A percentile compares a stretch with the other conserved stretches of the same genome.
Evolutionary conservation across 2,797 vertebrate genomes (phyloP).

Genomic region (Emydoidea blandingii): DNA sequence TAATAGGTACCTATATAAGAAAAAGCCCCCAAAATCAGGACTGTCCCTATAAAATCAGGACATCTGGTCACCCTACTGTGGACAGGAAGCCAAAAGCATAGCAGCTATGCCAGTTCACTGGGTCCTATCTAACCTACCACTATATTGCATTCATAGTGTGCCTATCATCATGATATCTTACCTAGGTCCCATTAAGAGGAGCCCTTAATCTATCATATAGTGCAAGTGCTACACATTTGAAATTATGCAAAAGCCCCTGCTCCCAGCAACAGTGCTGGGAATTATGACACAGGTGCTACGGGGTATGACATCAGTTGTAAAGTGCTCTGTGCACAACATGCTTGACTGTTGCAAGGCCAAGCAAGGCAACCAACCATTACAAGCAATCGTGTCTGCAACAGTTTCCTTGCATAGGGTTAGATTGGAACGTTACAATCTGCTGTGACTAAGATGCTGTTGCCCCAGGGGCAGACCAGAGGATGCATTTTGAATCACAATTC

Average conservation of each 20-base stretch:
- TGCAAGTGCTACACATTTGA: neutral
- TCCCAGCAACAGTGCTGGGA: neutral
- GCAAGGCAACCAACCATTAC: rapidly evolving
- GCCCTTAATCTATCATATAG: neutral
- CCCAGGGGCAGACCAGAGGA: neutral
- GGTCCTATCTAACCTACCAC: neutral
- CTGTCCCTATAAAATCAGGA: too few species aligned
- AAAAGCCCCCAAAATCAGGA: too few species aligned
- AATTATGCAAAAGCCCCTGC: neutral
- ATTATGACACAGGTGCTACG: neutral
- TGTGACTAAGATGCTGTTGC: neutral
- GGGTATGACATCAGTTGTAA: neutral
- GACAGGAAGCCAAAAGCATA: neutral
- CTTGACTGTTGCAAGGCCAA: rapidly evolving
- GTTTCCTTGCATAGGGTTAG: neutral
- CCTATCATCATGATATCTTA: neutral
- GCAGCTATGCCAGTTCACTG: neutral
- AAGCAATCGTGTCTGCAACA: rapidly evolving
- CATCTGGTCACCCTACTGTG: too few species aligned
- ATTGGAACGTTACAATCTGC: neutral
- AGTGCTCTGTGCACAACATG: neutral
- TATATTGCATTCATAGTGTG: rapidly evolving
- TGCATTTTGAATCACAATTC: rapidly evolving
- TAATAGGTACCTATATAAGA: too few species aligned
- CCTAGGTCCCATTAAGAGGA: neutral